phyloP scores from a whole-genome alignment of 2,888 invertebrate species.

The Globia sparganii region DNA sequence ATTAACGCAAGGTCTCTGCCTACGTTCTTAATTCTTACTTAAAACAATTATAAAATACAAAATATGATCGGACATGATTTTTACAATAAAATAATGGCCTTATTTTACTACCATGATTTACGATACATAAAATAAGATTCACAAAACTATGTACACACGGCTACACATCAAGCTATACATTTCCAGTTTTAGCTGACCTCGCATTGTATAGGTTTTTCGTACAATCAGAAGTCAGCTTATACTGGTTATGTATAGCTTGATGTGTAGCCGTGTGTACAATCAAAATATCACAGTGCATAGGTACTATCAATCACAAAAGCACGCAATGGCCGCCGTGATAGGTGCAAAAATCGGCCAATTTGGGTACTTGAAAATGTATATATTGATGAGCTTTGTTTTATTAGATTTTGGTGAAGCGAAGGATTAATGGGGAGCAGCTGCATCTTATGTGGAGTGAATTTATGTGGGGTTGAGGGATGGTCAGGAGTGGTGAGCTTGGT shows the following conservation, averaged over 20 bases:
- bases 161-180: no score
- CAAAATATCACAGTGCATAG: constrained; percentile 83
- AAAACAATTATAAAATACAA: constrained; percentile 79
- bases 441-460: constrained; percentile 50
- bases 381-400: constrained; percentile 42
- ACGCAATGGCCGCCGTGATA: constrained; percentile 43
- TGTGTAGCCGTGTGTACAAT: no score
- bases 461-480: constrained; percentile 42
- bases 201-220: no score
- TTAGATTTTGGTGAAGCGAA: constrained; percentile 59
- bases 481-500: constrained; percentile 83
- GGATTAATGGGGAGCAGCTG: constrained; percentile 55
- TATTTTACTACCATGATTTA: constrained; percentile 81
- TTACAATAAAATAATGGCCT: constrained; percentile 79
- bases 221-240: no score
- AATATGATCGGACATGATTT: constrained; percentile 75
- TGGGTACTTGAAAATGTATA: constrained; percentile 54
- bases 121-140: constrained; percentile 80
- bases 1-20: constrained; percentile 43
- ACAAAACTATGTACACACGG: constrained; percentile 83
- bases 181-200: no score
- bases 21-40: constrained; percentile 57
- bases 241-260: no score
- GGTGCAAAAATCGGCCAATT: constrained; percentile 55
- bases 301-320: constrained; percentile 55